These are phyloP conservation scores for Entomyzon cyanotis DNA, from an alignment of 2,113 vertebrate species.

Conservation along the genomic window DNA sequence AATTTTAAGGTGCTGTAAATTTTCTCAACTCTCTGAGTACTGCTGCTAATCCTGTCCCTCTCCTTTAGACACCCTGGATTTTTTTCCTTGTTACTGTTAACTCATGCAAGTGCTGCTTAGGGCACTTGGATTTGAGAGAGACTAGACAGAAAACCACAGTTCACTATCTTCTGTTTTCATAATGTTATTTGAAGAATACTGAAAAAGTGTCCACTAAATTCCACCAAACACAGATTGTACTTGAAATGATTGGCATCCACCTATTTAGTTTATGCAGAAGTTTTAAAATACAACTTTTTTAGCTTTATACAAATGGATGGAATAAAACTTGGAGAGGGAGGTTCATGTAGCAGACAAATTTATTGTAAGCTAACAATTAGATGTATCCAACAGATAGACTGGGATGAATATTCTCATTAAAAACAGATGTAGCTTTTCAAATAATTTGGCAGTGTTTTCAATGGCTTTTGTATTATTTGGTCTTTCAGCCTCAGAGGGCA, in stretches of 20 bases:
- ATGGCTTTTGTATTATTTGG: not conserved
- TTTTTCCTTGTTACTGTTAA: not conserved
- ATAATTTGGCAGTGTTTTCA: not conserved
- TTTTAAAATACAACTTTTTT: not conserved
- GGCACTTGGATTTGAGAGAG: not conserved
- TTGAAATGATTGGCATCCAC: not conserved
- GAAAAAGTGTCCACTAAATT: not conserved
- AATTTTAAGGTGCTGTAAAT: not conserved
- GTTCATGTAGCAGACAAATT: not conserved
- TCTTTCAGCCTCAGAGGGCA: not conserved
- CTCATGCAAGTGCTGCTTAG: not conserved
- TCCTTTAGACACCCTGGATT: not conserved
- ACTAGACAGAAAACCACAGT: not conserved
- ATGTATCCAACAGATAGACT: not conserved
- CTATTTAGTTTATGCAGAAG: not conserved
- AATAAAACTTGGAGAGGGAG: not conserved
- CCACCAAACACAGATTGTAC: not conserved
- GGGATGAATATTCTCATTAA: not conserved
- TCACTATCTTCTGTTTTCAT: not conserved
- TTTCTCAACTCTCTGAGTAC: accelerated
- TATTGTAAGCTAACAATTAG: not conserved
- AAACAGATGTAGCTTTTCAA: not conserved
- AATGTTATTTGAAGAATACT: not conserved
- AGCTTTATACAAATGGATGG: not conserved
- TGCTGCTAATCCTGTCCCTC: accelerated